A percentile compares a stretch with the other conserved stretches of the same genome.
Conservation (phyloP, 2,888 invertebrate genomes). For the Rhingia rostrata region DNA sequence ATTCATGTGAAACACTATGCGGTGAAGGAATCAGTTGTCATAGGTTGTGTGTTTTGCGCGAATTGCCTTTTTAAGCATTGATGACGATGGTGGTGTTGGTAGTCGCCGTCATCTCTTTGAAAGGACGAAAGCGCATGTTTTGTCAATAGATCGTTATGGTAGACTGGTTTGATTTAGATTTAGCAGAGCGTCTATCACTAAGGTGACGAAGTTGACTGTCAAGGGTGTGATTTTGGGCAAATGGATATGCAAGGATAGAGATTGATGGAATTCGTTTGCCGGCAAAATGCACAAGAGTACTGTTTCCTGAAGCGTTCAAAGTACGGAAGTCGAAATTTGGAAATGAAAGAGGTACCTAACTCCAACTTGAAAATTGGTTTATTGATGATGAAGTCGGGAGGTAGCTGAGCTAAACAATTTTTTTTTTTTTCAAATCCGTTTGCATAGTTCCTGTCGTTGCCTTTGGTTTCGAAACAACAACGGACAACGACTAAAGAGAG, state of each 20-base stretch:
- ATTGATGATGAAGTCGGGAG: too few relatives aligned
- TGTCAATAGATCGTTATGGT: neutral
- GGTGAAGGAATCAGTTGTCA: conserved; percentile 15
- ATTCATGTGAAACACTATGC: conserved; percentile 3
- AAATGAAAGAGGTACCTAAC: too few relatives aligned
- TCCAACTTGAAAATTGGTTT: too few relatives aligned
- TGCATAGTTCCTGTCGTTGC: too few relatives aligned
- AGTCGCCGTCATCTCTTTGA: neutral
- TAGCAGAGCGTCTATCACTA: conserved; percentile 6
- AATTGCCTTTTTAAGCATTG: conserved; percentile 2
- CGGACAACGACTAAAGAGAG: too few relatives aligned
- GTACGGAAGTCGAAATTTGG: too few relatives aligned
- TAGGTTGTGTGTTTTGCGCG: conserved; percentile 16
- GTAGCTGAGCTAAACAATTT: too few relatives aligned
- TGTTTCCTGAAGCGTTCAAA: too few relatives aligned
- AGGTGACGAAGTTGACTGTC: conserved; percentile 32
- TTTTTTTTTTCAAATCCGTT: too few relatives aligned
- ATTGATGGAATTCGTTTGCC: neutral
- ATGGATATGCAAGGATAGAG: neutral
- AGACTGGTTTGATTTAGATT: conserved; percentile 8
- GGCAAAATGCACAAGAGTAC: too few relatives aligned
- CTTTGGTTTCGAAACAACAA: too few relatives aligned
- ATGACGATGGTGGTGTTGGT: too few relatives aligned
- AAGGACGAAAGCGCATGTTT: conserved; percentile 16
- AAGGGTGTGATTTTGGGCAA: conserved; percentile 2